Percentiles rank a stretch among this genome's conserved stretches.
phyloP scores from a whole-genome alignment of 2,888 invertebrate species.

The Ennomos erosarius region DNA sequence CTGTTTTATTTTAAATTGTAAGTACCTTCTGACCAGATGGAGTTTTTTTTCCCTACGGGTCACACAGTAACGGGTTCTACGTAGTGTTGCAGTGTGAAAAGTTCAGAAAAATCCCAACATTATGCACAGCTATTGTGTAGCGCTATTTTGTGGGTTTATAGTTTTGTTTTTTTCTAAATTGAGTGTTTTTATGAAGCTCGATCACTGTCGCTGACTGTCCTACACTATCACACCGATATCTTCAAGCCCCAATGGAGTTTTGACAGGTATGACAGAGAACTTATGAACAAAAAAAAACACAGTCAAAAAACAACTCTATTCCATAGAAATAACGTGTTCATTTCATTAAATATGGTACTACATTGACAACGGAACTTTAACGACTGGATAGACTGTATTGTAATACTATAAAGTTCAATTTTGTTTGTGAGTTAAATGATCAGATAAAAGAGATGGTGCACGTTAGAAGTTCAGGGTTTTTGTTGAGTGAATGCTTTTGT shows the following conservation, averaged over 20 bases:
- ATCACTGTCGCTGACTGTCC: constrained; percentile 37
- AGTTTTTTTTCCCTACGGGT: too few species aligned
- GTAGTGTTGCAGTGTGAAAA: too few species aligned
- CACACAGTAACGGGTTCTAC: too few species aligned
- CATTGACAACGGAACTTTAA: constrained; percentile 9
- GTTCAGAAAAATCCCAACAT: too few species aligned
- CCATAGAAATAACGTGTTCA: constrained; percentile 14
- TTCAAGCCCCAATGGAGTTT: constrained; percentile 57
- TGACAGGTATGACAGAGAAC: constrained; percentile 60
- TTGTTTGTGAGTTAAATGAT: constrained; percentile 35
- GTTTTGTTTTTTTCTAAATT: too few species aligned
- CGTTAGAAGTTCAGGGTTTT: constrained; percentile 50
- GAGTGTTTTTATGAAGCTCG: neutral
- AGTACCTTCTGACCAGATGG: too few species aligned
- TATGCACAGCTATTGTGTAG: too few species aligned
- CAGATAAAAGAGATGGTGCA: constrained; percentile 44
- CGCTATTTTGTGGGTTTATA: too few species aligned
- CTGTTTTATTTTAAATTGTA: too few species aligned
- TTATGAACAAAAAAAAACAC: constrained; percentile 37
- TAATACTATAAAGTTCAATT: constrained; percentile 22
- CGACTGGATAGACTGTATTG: constrained; percentile 31
- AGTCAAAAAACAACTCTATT: constrained; percentile 28
- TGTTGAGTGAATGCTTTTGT: constrained; percentile 51
- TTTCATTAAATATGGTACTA: neutral
- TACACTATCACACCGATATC: constrained; percentile 51